Conservation (phyloP, 2,888 invertebrate species). For the Itoplectis maculator region DNA sequence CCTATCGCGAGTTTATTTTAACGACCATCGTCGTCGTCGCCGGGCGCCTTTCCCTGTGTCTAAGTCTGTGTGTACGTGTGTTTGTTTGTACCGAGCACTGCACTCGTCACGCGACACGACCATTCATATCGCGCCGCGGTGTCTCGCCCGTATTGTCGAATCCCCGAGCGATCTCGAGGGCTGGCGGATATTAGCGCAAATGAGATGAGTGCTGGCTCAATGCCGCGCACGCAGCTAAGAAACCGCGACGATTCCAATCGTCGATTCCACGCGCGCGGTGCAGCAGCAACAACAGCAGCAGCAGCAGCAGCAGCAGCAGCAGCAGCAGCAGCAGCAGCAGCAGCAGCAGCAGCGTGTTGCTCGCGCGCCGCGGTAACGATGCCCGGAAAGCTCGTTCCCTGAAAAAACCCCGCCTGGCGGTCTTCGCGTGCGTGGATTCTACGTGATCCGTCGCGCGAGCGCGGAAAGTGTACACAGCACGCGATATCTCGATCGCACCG, state of each 20-base stretch:
- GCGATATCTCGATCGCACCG: conserved; percentile 47
- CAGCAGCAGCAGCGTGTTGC: too few relatives aligned
- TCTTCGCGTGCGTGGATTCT: conserved; percentile 61
- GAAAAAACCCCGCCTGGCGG: background rate
- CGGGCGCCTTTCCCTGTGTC: too few relatives aligned
- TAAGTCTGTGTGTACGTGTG: too few relatives aligned
- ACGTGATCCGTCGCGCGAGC: conserved; percentile 31
- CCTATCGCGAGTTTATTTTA: conserved; percentile 34
- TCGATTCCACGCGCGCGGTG: conserved; percentile 27
- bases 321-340: too few relatives aligned
- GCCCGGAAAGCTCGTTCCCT: background rate
- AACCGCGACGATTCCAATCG: conserved; percentile 22
- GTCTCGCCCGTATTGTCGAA: conserved; percentile 30
- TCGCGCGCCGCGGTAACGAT: conserved; percentile 29
- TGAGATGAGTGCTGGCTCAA: conserved; percentile 64
- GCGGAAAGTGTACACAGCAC: conserved; percentile 33
- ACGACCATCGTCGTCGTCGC: conserved; percentile 13
- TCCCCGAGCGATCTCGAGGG: conserved; percentile 34
- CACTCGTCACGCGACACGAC: conserved; percentile 48
- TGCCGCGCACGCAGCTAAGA: conserved; percentile 27
- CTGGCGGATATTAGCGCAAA: conserved; percentile 55
- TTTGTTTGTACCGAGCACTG: too few relatives aligned
- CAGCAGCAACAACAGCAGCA: too few relatives aligned
- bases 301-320: too few relatives aligned
- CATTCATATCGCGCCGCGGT: conserved; percentile 38